phyloP scores from a whole-genome alignment of 1,140 invertebrate species.

The Anthonomus grandis region DNA sequence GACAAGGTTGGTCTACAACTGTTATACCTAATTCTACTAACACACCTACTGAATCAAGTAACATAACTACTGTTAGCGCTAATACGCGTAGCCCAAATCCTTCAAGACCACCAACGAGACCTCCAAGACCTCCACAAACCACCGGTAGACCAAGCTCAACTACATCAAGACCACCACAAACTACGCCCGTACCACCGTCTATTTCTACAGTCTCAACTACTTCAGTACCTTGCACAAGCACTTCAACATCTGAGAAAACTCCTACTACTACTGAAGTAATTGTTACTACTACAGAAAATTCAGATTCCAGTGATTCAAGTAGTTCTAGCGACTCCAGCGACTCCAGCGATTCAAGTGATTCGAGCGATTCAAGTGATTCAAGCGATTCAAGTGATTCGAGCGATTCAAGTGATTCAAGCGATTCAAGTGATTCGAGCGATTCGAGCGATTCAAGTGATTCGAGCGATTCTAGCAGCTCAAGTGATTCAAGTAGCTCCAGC shows the following conservation, averaged over 20 bases:
- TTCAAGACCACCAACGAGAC: conserved; percentile 4
- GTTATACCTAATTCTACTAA: neutral
- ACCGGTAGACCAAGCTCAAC: conserved; percentile 7
- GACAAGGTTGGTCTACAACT: conserved; percentile 20
- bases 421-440: too few species aligned
- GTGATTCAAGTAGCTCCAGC: too few species aligned
- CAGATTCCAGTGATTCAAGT: conserved; percentile 6
- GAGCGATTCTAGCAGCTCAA: too few species aligned
- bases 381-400: too few species aligned
- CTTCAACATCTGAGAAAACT: neutral
- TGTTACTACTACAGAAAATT: neutral
- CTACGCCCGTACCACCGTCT: neutral
- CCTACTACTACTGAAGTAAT: neutral
- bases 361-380: too few species aligned
- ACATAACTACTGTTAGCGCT: neutral
- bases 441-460: too few species aligned
- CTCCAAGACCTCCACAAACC: neutral
- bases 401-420: too few species aligned
- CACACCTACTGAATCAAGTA: neutral
- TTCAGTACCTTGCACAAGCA: conserved; percentile 1
- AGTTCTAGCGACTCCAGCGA: conserved; percentile 1
- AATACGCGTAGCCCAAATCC: conserved; percentile 3
- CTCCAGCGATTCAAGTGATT: conserved; percentile 5
- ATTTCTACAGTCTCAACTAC: neutral
- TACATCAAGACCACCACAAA: neutral